A percentile compares a stretch with the other conserved stretches of the same genome.
phyloP scores from a whole-genome alignment of 2,797 vertebrate genomes.

The Menidia menidia region DNA sequence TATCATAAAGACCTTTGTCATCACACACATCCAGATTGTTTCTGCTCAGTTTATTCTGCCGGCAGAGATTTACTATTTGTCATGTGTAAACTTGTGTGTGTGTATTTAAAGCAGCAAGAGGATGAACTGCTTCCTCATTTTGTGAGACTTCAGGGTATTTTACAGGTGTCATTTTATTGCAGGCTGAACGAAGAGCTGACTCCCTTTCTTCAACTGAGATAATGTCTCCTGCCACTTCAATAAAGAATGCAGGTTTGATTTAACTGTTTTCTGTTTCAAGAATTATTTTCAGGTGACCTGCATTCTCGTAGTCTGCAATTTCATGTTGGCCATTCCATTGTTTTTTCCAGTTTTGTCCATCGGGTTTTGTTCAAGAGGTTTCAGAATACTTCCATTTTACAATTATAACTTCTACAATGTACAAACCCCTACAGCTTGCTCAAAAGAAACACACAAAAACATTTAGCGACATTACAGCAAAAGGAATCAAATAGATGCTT shows the following conservation, averaged over 20 bases:
- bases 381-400: not conserved
- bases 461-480: not conserved
- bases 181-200: constrained; percentile 45
- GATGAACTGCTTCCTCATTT: not conserved
- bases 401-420: not conserved
- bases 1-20: constrained; percentile 14
- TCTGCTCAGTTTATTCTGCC: constrained; percentile 10
- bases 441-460: not conserved
- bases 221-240: constrained; percentile 55
- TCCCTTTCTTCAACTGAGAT: constrained; percentile 23
- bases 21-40: constrained; percentile 6
- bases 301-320: not conserved
- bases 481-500: not conserved
- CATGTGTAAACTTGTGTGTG: not conserved
- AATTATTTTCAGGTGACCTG: not conserved
- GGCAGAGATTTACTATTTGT: constrained; percentile 14
- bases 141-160: constrained; percentile 18
- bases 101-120: not conserved
- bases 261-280: constrained; percentile 5
- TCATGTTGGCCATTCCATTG: not conserved
- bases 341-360: not conserved
- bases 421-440: not conserved
- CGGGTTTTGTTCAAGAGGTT: not conserved
- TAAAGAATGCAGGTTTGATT: constrained; percentile 60
- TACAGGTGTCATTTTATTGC: constrained; percentile 31